phyloP scores from a whole-genome alignment of 2,888 invertebrate species.

The Strigamia maritima region DNA sequence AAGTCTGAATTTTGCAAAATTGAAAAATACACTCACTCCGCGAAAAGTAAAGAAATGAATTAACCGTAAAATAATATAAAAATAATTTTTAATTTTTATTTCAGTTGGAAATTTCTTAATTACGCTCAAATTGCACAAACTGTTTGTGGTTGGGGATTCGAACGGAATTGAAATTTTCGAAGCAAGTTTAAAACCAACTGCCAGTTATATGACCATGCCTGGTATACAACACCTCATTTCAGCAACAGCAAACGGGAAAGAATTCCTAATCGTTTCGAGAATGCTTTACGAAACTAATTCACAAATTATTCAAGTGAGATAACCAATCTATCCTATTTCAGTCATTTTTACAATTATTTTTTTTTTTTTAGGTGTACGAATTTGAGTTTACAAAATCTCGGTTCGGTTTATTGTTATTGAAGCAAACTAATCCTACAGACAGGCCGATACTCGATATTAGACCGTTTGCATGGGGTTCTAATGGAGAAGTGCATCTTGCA shows the following conservation, averaged over 20 bases:
- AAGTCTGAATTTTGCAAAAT: neutral
- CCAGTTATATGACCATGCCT: neutral
- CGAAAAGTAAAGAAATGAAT: neutral
- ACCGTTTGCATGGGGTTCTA: neutral
- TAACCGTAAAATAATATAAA: too few species aligned
- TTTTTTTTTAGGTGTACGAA: neutral
- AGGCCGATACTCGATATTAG: neutral
- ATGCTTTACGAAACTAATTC: neutral
- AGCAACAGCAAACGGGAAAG: neutral
- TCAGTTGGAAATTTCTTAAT: neutral
- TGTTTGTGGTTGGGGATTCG: neutral
- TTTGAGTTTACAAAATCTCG: neutral
- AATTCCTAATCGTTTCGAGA: neutral
- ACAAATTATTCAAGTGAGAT: neutral
- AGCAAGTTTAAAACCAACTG: neutral
- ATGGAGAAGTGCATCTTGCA: neutral
- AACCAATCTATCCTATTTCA: neutral
- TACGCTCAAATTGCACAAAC: neutral
- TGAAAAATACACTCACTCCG: neutral
- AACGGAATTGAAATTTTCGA: neutral
- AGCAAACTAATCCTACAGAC: neutral
- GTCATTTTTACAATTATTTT: neutral
- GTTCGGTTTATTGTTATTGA: neutral
- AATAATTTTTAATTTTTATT: neutral
- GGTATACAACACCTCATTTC: neutral